Evolutionary conservation across 2,113 vertebrate species (phyloP), one percentile per base, ranked within the genome.

Genomic region (Otis tarda): DNA sequence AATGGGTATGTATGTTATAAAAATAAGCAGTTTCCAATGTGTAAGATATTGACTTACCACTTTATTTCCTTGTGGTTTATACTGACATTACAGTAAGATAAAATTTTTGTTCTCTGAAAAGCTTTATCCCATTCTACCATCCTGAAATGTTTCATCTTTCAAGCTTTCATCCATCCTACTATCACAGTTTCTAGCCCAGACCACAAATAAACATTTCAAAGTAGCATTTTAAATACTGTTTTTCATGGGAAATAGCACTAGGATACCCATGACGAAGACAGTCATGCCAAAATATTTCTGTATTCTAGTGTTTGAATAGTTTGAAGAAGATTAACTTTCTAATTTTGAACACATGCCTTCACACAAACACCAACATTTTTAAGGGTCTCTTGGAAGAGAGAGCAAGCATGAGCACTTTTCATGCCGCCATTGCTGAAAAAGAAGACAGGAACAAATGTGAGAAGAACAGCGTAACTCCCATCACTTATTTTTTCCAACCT

Each of bases 11-110:
- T 70, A 5, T 20, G 4, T 71, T 64, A 28, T 7, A 70, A 82
- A 92, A 82, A 53, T 30, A 56, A 68, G 4, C 7, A 33, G 5
- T 71, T 82, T 59, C 22, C 22, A n/a, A 4, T 7, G 17, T 37
- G 8, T 61, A 18, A 75, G 21, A 17, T n/a, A 31, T 0, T 49
- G 16, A 61, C 3, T 67, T 53, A 19, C 1, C 7, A 17, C 3
- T 63, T 61, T 16, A 6, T 74, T 24, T 45, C n/a, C 35, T 55
- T 53, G 23, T 69, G 1, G 74, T 90, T 75, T 25, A 28, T 52
- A 15, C 15, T 68, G 70, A n/a, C 5, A 12, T 13, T 24, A 19
- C 0, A 24, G 3, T 18, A 41, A 61, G 31, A 61, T 15, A 3
- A 71, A 56, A 19, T 41, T 55, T 49, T 33, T 67, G 0, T 63